Evolutionary conservation across 1,140 invertebrate species (phyloP), one percentile per base, ranked within the genome.

Genomic region (Bactericera cockerelli): DNA sequence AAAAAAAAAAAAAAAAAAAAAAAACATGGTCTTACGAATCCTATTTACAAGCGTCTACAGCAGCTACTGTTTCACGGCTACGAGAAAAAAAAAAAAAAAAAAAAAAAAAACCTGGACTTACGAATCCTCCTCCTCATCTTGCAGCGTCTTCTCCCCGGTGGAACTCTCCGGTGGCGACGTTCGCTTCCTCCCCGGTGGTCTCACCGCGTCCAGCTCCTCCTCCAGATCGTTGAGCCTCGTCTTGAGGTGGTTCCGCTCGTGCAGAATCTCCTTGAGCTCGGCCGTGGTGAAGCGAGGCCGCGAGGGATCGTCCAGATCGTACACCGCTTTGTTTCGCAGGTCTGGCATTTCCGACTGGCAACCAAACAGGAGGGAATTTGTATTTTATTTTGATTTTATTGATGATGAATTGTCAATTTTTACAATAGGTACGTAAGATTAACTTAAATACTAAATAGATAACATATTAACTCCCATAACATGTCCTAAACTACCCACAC

Each of bases 211-310:
- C 42, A 93, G 68, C 73, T 93, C 89, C 65, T 94, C 90, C 72
- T 93, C 88, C 13, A 93, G 75, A 68, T 92, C 86, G 65, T 83
- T 84, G 16, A 93, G 79, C 68, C 83, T 80, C 21, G 86, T 81
- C 75, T 93, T 93, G 13, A 93, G 73, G 70, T 90, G 85, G 70
- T 94, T 93, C 63, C 90, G 76, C 72, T 94, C 89, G 67, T 88
- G 82, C 10, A 94, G 74, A 64, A 95, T 90, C 67, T 89, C 87
- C 67, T 84, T 81, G 4, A 97, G 74, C 70, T 97, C 93, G 33
- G 82, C 78, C 28, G 92, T 85, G 8, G 92, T 94, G 71, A 95
- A 97, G 56, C 89, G 77, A 10, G 91, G 90, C 65, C 84, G 76
- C 65, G 91, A 84, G 0, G 87, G 84, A 74, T 90, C 87, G 66